phyloP scores from a whole-genome alignment of 2,888 invertebrate species.

The Gasteruption jaculator region DNA sequence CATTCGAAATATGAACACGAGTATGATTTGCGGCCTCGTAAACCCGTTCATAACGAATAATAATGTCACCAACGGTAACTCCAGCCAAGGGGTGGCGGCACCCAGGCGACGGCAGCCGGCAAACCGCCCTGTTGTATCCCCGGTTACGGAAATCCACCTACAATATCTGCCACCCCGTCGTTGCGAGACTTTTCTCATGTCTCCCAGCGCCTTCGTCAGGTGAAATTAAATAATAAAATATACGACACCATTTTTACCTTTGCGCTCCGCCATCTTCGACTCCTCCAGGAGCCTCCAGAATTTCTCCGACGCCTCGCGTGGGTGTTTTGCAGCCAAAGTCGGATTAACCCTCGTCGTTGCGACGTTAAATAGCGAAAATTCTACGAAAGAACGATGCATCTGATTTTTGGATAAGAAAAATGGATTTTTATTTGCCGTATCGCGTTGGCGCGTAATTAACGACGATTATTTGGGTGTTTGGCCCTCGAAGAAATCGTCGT shows the following conservation, averaged over 20 bases:
- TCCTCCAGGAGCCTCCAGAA: too few species aligned
- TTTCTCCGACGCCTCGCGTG: constrained; percentile 14
- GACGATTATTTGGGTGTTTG: too few species aligned
- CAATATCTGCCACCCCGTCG: constrained; percentile 47
- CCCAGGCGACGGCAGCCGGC: constrained; percentile 19
- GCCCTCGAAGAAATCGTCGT: too few species aligned
- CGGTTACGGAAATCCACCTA: constrained; percentile 41
- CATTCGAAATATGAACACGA: constrained; percentile 52
- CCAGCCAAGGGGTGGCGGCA: constrained; percentile 16
- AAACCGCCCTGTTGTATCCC: constrained; percentile 17
- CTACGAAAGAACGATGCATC: too few species aligned
- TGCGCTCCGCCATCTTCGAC: constrained; percentile 16
- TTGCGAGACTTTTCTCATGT: constrained; percentile 48
- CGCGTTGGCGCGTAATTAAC: too few species aligned
- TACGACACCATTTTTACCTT: constrained; percentile 29
- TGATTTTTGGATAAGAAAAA: too few species aligned
- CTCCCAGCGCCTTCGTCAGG: constrained; percentile 42
- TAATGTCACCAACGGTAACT: constrained; percentile 53
- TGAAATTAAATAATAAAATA: constrained; percentile 52
- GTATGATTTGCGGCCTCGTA: constrained; percentile 52
- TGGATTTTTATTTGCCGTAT: too few species aligned
- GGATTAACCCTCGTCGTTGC: neutral
- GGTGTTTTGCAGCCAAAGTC: constrained; percentile 1
- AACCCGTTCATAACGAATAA: constrained; percentile 53
- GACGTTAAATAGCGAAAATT: too few species aligned